These are phyloP conservation scores for Neodon shergylaensis DNA, from an alignment of 2,113 vertebrate species.

Conservation along the genomic window DNA sequence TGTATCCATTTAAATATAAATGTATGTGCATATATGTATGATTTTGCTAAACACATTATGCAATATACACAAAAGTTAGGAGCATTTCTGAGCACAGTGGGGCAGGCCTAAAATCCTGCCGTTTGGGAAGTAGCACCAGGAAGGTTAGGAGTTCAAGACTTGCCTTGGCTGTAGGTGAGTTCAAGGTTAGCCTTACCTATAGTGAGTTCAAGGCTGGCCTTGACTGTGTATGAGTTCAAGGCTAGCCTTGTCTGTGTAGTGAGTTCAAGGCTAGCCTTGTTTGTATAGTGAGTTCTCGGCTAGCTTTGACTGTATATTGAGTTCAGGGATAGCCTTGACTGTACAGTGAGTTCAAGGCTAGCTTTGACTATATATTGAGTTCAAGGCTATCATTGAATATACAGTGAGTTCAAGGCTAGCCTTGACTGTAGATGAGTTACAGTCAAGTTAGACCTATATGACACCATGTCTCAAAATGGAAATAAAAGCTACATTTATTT, in stretches of 20 bases:
- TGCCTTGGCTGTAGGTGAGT: not conserved
- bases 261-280: not conserved
- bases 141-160: not conserved
- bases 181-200: not conserved
- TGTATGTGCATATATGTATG: constrained; percentile 36
- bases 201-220: not conserved
- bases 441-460: not conserved
- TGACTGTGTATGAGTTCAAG: not conserved
- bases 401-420: not conserved
- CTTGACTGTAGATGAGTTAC: not conserved
- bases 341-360: not conserved
- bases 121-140: not conserved
- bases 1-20: constrained; percentile 60
- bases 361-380: not conserved
- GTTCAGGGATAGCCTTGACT: not conserved
- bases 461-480: not conserved
- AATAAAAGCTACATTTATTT: constrained; percentile 2
- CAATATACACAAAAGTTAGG: not conserved
- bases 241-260: not conserved
- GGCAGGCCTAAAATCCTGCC: not conserved
- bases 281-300: not conserved
- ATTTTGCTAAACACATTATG: constrained; percentile 49
- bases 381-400: not conserved
- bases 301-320: not conserved
- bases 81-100: not conserved